Conservation (phyloP, 2,888 invertebrate species). For the Melanostoma mellinum region DNA sequence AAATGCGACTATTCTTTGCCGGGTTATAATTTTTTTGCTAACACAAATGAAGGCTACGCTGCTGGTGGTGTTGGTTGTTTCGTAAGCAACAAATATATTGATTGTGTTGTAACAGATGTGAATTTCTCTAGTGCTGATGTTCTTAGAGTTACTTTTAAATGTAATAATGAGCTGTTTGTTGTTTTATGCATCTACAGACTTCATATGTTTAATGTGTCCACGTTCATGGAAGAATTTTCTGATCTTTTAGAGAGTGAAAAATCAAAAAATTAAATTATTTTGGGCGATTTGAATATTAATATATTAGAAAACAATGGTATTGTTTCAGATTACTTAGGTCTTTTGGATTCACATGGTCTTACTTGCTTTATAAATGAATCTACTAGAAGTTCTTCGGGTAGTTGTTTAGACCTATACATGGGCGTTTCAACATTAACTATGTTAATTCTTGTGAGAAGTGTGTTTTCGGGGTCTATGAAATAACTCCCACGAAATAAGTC, state of each 20-base stretch:
- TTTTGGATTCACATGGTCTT: conserved; percentile 8
- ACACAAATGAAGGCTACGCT: too few species aligned
- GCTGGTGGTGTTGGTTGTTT: too few species aligned
- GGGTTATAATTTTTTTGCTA: too few species aligned
- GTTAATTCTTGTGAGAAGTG: neutral
- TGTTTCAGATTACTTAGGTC: neutral
- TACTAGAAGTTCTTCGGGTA: neutral
- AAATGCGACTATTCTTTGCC: too few species aligned
- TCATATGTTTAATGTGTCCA: conserved; percentile 7
- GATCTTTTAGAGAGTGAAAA: too few species aligned
- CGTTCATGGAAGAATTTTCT: neutral
- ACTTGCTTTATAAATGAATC: conserved; percentile 1
- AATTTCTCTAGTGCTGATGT: conserved; percentile 4
- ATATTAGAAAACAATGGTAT: neutral
- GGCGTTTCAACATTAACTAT: neutral
- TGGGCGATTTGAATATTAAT: too few species aligned
- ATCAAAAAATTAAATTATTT: too few species aligned
- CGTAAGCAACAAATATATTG: too few species aligned
- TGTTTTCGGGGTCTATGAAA: too few species aligned
- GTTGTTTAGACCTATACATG: neutral
- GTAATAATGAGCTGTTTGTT: neutral
- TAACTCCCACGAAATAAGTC: too few species aligned
- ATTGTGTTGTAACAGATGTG: neutral
- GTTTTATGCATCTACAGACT: conserved; percentile 12
- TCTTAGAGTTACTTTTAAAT: conserved; percentile 6